Evolutionary conservation across 2,888 invertebrate genomes (phyloP).

Genomic region (Pedicia rivosa): DNA sequence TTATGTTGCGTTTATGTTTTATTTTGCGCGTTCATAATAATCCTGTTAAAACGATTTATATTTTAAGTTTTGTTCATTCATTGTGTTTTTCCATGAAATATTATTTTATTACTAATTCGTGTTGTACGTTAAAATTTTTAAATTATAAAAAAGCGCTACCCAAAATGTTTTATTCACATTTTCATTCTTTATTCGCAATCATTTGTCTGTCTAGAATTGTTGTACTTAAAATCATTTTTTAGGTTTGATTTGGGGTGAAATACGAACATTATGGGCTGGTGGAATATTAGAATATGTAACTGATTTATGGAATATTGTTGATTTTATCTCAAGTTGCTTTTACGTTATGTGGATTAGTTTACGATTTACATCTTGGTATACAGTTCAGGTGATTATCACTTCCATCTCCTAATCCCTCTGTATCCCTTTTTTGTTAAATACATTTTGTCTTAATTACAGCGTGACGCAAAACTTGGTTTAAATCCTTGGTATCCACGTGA

Average conservation of each 20-base stretch:
- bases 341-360: constrained; percentile 89
- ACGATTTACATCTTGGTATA: constrained; percentile 73
- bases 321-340: constrained; percentile 91
- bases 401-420: too few relatives aligned
- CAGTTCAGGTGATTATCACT: constrained; percentile 66
- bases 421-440: not conserved
- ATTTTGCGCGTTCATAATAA: too few relatives aligned
- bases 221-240: constrained; percentile 15
- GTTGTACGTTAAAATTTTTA: too few relatives aligned
- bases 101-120: too few relatives aligned
- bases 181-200: too few relatives aligned
- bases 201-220: not conserved
- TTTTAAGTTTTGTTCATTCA: too few relatives aligned
- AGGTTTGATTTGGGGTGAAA: constrained; percentile 93
- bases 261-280: constrained; percentile 77
- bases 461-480: constrained; percentile 48
- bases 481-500: constrained; percentile 79
- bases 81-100: too few relatives aligned
- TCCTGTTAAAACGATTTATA: too few relatives aligned
- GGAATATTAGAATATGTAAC: constrained; percentile 83
- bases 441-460: constrained; percentile 29
- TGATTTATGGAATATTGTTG: constrained; percentile 97
- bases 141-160: too few relatives aligned
- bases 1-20: not conserved
- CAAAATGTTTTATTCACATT: too few relatives aligned